Base-by-base conservation (phyloP, 2,888 invertebrate genomes). In the Achlya flavicornis region DNA sequence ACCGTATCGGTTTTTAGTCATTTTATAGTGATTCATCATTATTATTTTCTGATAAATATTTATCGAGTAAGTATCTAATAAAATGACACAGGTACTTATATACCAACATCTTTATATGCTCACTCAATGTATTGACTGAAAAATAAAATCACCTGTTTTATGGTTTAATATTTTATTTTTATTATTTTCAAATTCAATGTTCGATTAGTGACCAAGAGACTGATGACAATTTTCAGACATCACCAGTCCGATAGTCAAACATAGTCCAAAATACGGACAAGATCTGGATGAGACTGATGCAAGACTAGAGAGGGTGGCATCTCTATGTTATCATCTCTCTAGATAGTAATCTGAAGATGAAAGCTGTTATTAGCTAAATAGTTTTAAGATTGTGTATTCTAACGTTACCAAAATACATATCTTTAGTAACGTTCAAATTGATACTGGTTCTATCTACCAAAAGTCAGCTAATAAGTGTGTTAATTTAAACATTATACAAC, bases 381-480 rank as follows among this genome's bases (percentile, higher is more conserved):
- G 26, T 26, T 26, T 26, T 26, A 1, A 26, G 26, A 26, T 26
- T 35, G 7, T 35, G 2, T 35, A 35, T 5, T 5, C 7, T 14
- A 14, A 14, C 14, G 14, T 14, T 41, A 57, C 46, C 4, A 46
- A 46, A 12, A 46, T 5, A 4, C 12, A 46, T n/a, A 46, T 5
- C 2, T n/a, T 46, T 46, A 46, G 11, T 46, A 53, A 19, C 10
- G 19, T 19, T 10, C 8, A 19, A 53, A 46, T 6, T 43, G 61
- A 65, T 71, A 79, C 80, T 71, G 72, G 81, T 80, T 79, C 62
- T 67, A 74, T 72, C 70, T 66, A 64, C 53, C 69, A 58, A 35
- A 64, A 65, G 67, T 64, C 59, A 62, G 71, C 65, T 74, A 71
- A 74, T 70, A n/a, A 58, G 62, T 64, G 66, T 75, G 72, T 38